These are phyloP conservation scores for Neopipo cinnamomea DNA, from an alignment of 2,113 vertebrate genomes.

Conservation along the genomic window DNA sequence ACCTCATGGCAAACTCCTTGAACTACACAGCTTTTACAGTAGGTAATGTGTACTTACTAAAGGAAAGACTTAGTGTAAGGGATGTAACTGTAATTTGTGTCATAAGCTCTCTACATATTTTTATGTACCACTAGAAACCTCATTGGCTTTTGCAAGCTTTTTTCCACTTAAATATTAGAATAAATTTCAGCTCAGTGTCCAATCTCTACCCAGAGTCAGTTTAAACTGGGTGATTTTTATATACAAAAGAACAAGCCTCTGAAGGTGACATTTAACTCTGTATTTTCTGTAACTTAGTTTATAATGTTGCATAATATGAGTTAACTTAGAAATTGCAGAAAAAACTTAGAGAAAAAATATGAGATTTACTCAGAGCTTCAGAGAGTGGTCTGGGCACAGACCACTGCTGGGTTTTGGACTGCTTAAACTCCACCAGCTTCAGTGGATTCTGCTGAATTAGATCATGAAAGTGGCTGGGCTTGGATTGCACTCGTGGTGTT, in stretches of 20 bases:
- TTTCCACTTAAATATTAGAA: neutral
- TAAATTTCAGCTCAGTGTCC: neutral
- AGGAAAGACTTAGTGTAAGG: neutral
- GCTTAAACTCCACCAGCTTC: neutral
- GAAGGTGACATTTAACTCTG: neutral
- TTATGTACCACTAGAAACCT: neutral
- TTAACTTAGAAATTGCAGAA: neutral
- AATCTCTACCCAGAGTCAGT: neutral
- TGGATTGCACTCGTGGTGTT: constrained; percentile 25
- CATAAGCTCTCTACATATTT: constrained; percentile 4
- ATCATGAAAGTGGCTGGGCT: neutral
- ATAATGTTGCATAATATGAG: neutral
- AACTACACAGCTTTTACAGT: neutral
- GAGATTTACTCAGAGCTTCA: neutral
- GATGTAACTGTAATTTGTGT: constrained; percentile 5
- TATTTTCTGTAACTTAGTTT: neutral
- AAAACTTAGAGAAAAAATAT: neutral
- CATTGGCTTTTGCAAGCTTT: neutral
- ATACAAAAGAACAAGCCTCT: neutral
- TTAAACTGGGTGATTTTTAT: neutral
- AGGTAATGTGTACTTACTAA: neutral
- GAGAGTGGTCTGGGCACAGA: neutral
- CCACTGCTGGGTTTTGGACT: neutral
- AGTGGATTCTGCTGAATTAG: constrained; percentile 43
- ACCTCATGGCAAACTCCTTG: neutral